Conservation (phyloP, 1,140 invertebrate species). For the Rhopalosiphum maidis region DNA sequence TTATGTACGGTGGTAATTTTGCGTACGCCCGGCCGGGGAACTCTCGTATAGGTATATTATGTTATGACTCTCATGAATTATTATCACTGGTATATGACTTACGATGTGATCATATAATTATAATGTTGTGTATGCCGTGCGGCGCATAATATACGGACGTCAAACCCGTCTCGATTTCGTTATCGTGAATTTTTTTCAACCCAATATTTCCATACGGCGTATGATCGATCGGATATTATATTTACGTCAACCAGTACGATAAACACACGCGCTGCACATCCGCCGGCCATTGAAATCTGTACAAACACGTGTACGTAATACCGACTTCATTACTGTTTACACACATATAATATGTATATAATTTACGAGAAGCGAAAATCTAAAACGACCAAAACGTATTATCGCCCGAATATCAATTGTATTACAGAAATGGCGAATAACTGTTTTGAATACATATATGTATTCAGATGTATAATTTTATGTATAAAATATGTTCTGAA, state of each 20-base stretch:
- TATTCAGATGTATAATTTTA: too few species aligned
- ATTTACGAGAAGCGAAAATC: background rate
- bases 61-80: background rate
- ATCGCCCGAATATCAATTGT: background rate
- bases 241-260: background rate
- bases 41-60: background rate
- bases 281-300: background rate
- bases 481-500: too few species aligned
- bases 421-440: background rate
- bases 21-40: background rate
- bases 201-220: background rate
- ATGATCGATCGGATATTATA: background rate
- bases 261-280: background rate
- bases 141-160: background rate
- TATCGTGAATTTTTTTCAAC: background rate
- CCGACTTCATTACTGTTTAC: background rate
- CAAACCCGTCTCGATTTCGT: constrained; percentile 1
- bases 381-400: background rate
- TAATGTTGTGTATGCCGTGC: background rate
- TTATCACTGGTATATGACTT: background rate
- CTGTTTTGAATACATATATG: background rate
- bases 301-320: background rate
- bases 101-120: background rate
- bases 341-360: background rate
- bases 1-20: background rate